Evolutionary conservation across 2,797 vertebrate species (phyloP).

Genomic region (Crotalus adamanteus): DNA sequence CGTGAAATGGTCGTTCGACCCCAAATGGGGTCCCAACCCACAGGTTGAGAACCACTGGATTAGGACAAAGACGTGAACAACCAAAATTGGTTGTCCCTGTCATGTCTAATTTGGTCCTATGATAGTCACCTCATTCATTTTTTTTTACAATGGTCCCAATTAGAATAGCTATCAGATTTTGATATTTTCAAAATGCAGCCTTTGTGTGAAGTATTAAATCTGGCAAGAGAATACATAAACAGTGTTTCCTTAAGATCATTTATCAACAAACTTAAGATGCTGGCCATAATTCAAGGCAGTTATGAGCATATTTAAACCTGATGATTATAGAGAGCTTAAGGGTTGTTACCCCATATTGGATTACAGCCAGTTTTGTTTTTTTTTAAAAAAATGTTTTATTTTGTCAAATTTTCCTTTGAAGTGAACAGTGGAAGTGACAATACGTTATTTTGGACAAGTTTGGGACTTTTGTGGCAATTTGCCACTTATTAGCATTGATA

Average conservation of each 20-base stretch:
- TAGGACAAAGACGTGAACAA: not conserved
- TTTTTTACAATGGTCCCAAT: not conserved
- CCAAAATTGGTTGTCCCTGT: not conserved
- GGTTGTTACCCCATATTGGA: not conserved
- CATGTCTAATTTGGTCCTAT: not conserved
- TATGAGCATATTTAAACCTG: not conserved
- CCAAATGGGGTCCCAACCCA: too few species aligned
- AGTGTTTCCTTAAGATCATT: not conserved
- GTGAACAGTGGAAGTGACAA: not conserved
- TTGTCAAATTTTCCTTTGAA: not conserved
- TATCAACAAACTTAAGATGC: not conserved
- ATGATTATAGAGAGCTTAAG: not conserved
- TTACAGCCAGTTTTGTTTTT: not conserved
- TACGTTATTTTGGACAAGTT: not conserved
- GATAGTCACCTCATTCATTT: not conserved
- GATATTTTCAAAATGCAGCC: not conserved
- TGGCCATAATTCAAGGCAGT: not conserved
- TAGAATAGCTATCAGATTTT: not conserved
- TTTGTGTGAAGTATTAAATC: not conserved
- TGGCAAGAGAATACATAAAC: not conserved
- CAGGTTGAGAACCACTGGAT: not conserved
- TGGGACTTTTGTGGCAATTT: not conserved
- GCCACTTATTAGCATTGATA: not conserved
- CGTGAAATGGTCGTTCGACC: too few species aligned
- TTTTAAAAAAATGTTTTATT: not conserved